These are phyloP conservation scores for Plagodis dolabraria DNA, from an alignment of 2,888 invertebrate genomes.

Conservation along the genomic window DNA sequence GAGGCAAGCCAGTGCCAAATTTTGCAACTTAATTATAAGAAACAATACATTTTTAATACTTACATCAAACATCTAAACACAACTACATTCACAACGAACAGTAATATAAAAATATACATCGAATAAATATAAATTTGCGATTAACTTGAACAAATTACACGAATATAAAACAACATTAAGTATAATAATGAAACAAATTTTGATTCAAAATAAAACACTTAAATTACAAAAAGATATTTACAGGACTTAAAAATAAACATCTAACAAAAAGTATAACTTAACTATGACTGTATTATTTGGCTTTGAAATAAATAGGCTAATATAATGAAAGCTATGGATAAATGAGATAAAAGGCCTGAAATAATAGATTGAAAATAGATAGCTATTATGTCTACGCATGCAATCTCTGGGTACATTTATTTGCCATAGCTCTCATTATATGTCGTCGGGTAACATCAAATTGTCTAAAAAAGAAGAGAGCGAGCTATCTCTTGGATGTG, in stretches of 20 bases:
- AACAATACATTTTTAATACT: constrained; percentile 53
- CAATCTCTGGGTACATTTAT: constrained; percentile 43
- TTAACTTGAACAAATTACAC: constrained; percentile 70
- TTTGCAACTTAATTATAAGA: constrained; percentile 43
- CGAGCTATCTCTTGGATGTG: constrained; percentile 77
- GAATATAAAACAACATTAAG: constrained; percentile 70
- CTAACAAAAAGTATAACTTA: constrained; percentile 77
- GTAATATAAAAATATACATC: constrained; percentile 74
- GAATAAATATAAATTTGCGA: constrained; percentile 75
- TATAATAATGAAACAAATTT: constrained; percentile 77
- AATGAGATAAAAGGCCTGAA: constrained; percentile 24
- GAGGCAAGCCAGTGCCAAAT: constrained; percentile 67
- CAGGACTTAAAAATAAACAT: constrained; percentile 71
- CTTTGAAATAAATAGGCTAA: constrained; percentile 83
- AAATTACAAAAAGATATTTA: constrained; percentile 71
- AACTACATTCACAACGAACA: constrained; percentile 70
- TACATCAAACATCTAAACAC: constrained; percentile 64
- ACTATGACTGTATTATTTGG: constrained; percentile 85
- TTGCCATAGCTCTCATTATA: constrained; percentile 81
- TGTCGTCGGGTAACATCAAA: constrained; percentile 83
- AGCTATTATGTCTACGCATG: constrained; percentile 23
- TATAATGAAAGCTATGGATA: constrained; percentile 80
- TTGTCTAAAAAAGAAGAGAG: constrained; percentile 61
- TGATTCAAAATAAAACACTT: constrained; percentile 76
- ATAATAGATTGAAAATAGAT: constrained; percentile 14